A percentile compares a stretch with the other conserved stretches of the same genome.
Evolutionary conservation across 2,797 vertebrate genomes (phyloP).

Genomic region (Enteromius afrohamiltoni): DNA sequence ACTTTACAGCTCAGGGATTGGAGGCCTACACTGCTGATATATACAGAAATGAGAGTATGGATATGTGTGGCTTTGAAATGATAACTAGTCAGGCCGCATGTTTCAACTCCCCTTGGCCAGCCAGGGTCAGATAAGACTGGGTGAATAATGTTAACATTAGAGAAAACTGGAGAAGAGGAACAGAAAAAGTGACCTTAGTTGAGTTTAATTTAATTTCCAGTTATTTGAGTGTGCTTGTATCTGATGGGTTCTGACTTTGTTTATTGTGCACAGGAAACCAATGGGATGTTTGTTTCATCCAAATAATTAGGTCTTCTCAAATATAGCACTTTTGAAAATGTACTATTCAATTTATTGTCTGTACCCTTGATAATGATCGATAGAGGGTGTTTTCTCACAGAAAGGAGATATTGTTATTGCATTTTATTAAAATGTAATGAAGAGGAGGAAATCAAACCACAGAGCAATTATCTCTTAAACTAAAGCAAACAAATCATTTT

Average conservation of each 20-base stretch:
- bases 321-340: slow-evolving; percentile 59
- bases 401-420: slow-evolving; percentile 55
- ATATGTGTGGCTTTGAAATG: slow-evolving; percentile 59
- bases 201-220: slow-evolving; percentile 8
- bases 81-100: slow-evolving; percentile 48
- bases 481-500: slow-evolving; percentile 52
- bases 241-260: slow-evolving; percentile 52
- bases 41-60: slow-evolving; percentile 53
- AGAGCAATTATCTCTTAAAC: slow-evolving; percentile 44
- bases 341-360: slow-evolving; percentile 61
- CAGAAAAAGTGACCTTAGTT: slow-evolving; percentile 5
- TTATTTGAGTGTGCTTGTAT: slow-evolving; percentile 19
- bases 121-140: slow-evolving; percentile 34
- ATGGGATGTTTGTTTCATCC: slow-evolving; percentile 48
- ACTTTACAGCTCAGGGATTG: slow-evolving; percentile 48
- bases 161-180: slow-evolving; percentile 35
- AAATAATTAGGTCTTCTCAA: slow-evolving; percentile 57
- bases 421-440: slow-evolving; percentile 61
- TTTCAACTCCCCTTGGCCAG: slow-evolving; percentile 41
- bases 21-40: slow-evolving; percentile 45
- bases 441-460: slow-evolving; percentile 58
- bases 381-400: slow-evolving; percentile 55
- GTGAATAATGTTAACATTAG: slow-evolving; percentile 45
- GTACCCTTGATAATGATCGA: slow-evolving; percentile 62
- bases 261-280: slow-evolving; percentile 54